Conservation (phyloP, 2,113 vertebrate genomes). For the Eulemur rufifrons region DNA sequence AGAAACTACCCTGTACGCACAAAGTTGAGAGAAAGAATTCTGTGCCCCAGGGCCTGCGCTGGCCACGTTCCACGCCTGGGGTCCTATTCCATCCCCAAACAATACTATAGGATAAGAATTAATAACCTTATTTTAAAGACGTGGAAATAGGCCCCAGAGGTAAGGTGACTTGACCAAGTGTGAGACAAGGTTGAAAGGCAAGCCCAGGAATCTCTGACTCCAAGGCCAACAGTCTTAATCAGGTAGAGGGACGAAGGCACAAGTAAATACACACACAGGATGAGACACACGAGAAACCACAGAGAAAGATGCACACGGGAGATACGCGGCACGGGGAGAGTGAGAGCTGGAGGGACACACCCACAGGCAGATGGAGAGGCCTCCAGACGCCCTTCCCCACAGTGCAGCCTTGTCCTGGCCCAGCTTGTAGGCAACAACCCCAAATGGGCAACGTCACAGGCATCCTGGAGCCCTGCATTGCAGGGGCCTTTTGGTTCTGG, state of each 20-base stretch:
- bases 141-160: background rate
- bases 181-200: background rate
- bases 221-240: background rate
- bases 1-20: background rate
- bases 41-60: background rate
- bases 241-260: background rate
- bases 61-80: background rate
- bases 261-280: background rate
- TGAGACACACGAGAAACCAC: background rate
- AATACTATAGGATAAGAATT: background rate
- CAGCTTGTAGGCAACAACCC: background rate
- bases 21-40: background rate
- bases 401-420: background rate
- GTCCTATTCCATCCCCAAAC: background rate
- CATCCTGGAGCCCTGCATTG: background rate
- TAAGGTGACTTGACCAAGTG: background rate
- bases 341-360: accelerated
- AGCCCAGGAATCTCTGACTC: background rate
- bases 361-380: background rate
- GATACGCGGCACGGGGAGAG: background rate
- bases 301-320: background rate
- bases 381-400: background rate
- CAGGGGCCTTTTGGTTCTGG: background rate
- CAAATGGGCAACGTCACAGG: background rate
- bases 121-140: background rate